Conservation (phyloP, 2,113 vertebrate species). For the Gymnorhina tibicen region DNA sequence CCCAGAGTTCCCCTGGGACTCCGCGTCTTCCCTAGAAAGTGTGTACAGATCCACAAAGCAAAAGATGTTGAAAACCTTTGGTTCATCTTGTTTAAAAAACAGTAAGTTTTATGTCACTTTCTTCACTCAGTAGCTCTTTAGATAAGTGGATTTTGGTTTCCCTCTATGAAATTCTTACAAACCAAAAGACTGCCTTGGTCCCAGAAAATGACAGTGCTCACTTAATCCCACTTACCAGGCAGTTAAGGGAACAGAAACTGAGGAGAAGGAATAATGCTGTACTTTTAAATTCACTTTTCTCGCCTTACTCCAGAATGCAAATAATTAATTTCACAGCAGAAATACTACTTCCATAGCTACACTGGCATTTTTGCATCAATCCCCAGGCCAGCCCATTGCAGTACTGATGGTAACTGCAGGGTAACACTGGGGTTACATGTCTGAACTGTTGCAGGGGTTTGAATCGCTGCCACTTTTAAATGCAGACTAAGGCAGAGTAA, state of each 20-base stretch:
- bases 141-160: background rate
- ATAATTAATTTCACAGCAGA: background rate
- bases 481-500: background rate
- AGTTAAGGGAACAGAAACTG: background rate
- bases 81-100: background rate
- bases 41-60: background rate
- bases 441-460: accelerated
- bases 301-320: background rate
- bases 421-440: background rate
- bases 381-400: background rate
- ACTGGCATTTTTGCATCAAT: background rate
- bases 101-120: background rate
- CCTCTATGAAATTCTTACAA: background rate
- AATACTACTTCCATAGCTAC: background rate
- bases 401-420: background rate
- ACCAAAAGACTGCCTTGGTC: background rate
- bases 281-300: background rate
- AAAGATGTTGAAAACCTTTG: background rate
- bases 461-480: background rate
- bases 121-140: background rate
- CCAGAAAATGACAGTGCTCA: background rate
- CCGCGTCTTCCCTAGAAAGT: background rate
- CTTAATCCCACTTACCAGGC: background rate
- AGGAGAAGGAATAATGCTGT: background rate
- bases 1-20: accelerated